Base-by-base conservation (phyloP, 2,888 invertebrate species). In the Xanthorhoe spadicearia region DNA sequence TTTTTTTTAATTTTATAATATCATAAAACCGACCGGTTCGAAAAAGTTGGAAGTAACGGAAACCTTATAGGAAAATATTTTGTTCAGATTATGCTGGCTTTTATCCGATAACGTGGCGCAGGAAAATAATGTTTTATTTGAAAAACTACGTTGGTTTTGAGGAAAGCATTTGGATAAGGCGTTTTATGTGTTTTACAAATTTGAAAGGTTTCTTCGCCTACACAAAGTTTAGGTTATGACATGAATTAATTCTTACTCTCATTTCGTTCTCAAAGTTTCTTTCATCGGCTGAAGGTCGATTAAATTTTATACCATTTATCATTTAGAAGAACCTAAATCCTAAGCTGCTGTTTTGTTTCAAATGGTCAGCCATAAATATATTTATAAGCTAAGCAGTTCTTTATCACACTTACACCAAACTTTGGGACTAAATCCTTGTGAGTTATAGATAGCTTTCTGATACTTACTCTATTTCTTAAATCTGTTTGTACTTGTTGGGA, bases 51-150 rank as follows among this genome's bases (percentile, higher is more conserved):
- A 38, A 15, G 8, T n/a, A n/a, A 1, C 48, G 43, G 28, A 38
- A 61, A 55, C 49, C 18, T 32, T 54, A 76, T 68, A 75, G 61
- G 71, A 69, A 66, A 60, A 61, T 72, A 77, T 82, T 81, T 56
- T 71, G 72, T 73, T 72, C 60, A 71, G 75, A 76, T 81, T 73
- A 75, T 76, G 52, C 67, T 61, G 61, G 18, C 51, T 56, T 62
- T 61, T 56, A 63, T 57, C 17, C 43, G 50, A 28, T 62, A 43
- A 62, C 32, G 51, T 51, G 51, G 6, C 6, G 15, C 9, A 46
- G 15, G 61, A 55, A 57, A 64, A 58, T 57, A 60, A 69, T 72
- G 72, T 79, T 79, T 77, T 73, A 74, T 76, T 74, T 52, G 64
- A 68, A 75, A 73, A 73, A 70, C 73, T 73, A 53, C 48, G 17